Evolutionary conservation across 2,888 invertebrate species (phyloP).

Genomic region (Invenusta paracnida): DNA sequence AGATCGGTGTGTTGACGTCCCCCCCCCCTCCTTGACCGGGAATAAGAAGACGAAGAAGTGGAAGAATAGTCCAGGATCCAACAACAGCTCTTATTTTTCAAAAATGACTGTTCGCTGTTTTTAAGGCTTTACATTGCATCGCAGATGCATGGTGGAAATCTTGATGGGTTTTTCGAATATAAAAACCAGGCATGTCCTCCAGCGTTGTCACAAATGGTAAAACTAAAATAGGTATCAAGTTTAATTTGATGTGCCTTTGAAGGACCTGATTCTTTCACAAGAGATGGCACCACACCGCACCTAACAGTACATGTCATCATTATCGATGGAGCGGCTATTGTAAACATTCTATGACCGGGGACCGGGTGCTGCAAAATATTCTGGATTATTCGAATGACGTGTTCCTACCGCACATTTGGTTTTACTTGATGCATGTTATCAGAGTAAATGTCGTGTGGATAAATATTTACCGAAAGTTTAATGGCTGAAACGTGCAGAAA

Average conservation of each 20-base stretch:
- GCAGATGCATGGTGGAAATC: not conserved
- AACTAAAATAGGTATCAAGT: not conserved
- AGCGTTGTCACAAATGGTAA: not conserved
- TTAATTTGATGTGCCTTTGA: not conserved
- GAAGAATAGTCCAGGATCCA: not conserved
- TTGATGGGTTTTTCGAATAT: not conserved
- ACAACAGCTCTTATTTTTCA: not conserved
- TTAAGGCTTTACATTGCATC: not conserved
- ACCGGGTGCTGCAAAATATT: no score
- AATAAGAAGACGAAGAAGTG: no score
- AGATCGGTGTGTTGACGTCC: no score
- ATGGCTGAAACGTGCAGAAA: not conserved
- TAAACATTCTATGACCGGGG: no score
- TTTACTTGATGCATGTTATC: not conserved
- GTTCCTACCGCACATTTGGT: not conserved
- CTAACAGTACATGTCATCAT: not conserved
- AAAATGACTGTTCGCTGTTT: not conserved
- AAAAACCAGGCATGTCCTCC: not conserved
- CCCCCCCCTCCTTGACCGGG: no score
- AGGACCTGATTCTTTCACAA: not conserved
- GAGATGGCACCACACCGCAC: not conserved
- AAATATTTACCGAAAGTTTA: no score
- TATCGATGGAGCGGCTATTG: not conserved
- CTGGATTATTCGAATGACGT: not conserved
- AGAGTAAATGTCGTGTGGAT: not conserved